phyloP scores from a whole-genome alignment of 23 tunicate genomes.

The Oikopleura dioica region DNA sequence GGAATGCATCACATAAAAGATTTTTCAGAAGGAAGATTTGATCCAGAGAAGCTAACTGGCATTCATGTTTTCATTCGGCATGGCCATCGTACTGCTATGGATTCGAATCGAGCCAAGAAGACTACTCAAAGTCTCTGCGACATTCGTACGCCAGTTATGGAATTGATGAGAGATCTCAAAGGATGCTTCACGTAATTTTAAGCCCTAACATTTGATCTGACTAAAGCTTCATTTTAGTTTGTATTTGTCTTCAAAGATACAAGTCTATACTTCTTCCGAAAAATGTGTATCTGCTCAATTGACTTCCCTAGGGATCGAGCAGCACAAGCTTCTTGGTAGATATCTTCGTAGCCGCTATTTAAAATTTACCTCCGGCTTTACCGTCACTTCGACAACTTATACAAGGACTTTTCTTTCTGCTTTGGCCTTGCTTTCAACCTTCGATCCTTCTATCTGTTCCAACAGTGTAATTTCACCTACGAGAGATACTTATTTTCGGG shows the following conservation, averaged over 20 bases:
- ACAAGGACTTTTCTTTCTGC: not conserved
- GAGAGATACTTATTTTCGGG: no score
- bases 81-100: constrained; percentile 3
- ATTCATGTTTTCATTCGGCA: not conserved
- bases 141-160: no score
- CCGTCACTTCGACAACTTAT: not conserved
- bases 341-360: not conserved
- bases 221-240: no score
- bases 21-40: not conserved
- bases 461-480: no score
- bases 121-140: no score
- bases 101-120: no score
- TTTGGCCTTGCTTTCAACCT: not conserved
- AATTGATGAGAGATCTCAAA: no score
- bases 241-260: no score
- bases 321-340: not conserved
- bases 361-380: not conserved
- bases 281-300: not conserved
- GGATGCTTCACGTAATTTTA: not conserved
- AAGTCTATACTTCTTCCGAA: not conserved
- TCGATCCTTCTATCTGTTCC: no score
- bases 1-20: no score
- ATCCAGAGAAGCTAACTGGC: not conserved
- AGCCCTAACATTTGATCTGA: not conserved
- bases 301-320: not conserved